Base-by-base conservation (phyloP, 2,113 vertebrate genomes). In the Triplophysa tibetana region DNA sequence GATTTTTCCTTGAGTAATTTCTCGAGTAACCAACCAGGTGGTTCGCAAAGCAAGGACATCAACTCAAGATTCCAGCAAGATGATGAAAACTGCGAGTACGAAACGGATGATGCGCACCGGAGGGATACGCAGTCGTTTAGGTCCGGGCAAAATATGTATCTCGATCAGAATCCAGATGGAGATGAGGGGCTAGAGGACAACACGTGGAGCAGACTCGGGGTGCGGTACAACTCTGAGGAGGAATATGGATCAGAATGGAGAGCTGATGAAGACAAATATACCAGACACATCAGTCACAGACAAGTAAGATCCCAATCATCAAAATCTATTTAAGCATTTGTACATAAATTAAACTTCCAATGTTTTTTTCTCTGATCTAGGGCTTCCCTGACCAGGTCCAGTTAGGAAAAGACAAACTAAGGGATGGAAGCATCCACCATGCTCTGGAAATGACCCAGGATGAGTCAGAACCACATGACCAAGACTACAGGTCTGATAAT, bases 401-500 rank as follows among this genome's bases (percentile, higher is more conserved):
- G 45, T n/a, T 61, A 88, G 45, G 89, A 86, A 50, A 84, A 43
- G 56, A 67, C 1, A 68, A 84, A n/a, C 48, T 75, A 1, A 79
- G 66, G 41, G 85, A 85, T 54, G 73, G 83, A 68, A 75, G 78
- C 24, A 84, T 26, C 73, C 65, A 83, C 7, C 17, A 8, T 63
- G 78, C 75, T 52, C n/a, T 68, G 11, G 89, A 92, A 58, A 43
- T 83, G 21, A 82, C 83, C 9, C 67, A 85, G 10, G 91, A 93
- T 2, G 91, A 92, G 17, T 1, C 94, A 1, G 95, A 97, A 77
- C 93, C 93, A 85, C 93, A 91, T 63, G 95, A 96, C 87, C 95
- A 96, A 90, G 95, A 96, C 89, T 97, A 96, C 89, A 93, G 95
- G 77, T 90, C 91, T 11, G 95, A 97, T 85, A 86, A 92, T 1